Base-by-base conservation (phyloP, 2,113 vertebrate species). In the Balaeniceps rex region DNA sequence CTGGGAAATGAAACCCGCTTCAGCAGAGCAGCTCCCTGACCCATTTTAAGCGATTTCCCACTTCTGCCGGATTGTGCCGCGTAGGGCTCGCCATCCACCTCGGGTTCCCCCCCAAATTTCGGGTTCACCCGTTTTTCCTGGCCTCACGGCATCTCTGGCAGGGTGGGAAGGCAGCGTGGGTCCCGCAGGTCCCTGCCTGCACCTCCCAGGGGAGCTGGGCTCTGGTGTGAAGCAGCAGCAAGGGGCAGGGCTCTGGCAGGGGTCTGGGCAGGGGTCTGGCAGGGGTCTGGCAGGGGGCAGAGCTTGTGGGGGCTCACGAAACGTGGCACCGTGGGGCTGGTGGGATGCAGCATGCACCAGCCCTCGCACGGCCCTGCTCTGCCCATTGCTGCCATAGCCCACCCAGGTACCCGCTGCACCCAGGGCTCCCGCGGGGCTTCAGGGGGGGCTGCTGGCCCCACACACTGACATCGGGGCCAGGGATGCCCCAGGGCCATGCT, bases 61-160 rank as follows among this genome's bases (percentile, higher is more conserved):
- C 38, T 61, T 7, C 21, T 47, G 58, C 23, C 2, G 11, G 74
- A 10, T 28, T 26, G 38, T 72, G 75, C 47, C 12, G 5, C 3
- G 25, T 4, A 11, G 44, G 34, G 28, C 22, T 86, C 3, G 1
- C 70, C 28, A 4, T 34, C n/a, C 0, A 2, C 40, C 19, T 54
- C 4, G 3, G 9, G 12, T 40, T 9, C 11, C 22, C 24, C 19
- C 19, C 10, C 5, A 6, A 0, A 25, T 40, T 29, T 60, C 0
- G 1, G 31, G 31, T 24, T 61, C 15, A 3, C 19, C 22, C 1
- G 0, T 5, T 77, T 58, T 23, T 65, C 25, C n/a, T 38, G 28
- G 33, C 8, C 21, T 40, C 2, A 1, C 0, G 8, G 40, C 0
- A 0, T 18, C 34, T 49, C 18, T 24, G 40, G n/a, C 22, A 49